Conservation (phyloP, 2,888 invertebrate genomes). For the Aphidoletes aphidimyza region DNA sequence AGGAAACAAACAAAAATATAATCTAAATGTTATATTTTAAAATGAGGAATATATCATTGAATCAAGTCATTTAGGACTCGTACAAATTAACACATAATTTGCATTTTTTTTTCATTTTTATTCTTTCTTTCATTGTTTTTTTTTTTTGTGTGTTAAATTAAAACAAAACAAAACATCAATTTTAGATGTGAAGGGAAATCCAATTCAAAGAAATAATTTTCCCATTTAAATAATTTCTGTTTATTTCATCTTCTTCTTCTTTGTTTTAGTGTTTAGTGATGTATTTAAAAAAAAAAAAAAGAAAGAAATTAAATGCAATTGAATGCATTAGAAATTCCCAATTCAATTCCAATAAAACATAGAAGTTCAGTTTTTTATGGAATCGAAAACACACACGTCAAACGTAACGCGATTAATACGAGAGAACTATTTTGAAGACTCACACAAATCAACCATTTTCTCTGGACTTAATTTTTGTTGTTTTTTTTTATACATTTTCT, state of each 20-base stretch:
- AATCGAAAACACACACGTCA: not conserved
- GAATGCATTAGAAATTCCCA: constrained; percentile 30
- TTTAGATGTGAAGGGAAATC: not conserved
- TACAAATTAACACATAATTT: constrained; percentile 48
- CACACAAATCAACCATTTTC: too few species aligned
- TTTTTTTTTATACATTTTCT: not conserved
- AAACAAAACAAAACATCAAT: not conserved
- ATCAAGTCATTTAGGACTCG: not conserved
- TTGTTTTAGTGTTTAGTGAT: constrained; percentile 6
- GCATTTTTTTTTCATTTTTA: constrained; percentile 1
- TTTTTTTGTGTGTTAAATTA: not conserved
- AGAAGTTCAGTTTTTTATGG: not conserved
- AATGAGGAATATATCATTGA: constrained; percentile 36
- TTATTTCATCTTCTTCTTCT: too few species aligned
- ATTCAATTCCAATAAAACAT: not conserved
- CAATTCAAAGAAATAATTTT: not conserved
- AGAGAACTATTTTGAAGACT: constrained; percentile 4
- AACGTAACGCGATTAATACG: not conserved
- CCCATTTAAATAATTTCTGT: too few species aligned
- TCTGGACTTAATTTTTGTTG: too few species aligned
- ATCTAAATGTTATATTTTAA: constrained; percentile 19
- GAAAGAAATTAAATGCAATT: not conserved
- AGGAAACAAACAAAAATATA: not conserved
- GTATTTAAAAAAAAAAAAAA: not conserved
- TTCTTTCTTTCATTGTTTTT: not conserved